Evolutionary conservation across 1,140 invertebrate species (phyloP).

Genomic region (Atta colombica): DNA sequence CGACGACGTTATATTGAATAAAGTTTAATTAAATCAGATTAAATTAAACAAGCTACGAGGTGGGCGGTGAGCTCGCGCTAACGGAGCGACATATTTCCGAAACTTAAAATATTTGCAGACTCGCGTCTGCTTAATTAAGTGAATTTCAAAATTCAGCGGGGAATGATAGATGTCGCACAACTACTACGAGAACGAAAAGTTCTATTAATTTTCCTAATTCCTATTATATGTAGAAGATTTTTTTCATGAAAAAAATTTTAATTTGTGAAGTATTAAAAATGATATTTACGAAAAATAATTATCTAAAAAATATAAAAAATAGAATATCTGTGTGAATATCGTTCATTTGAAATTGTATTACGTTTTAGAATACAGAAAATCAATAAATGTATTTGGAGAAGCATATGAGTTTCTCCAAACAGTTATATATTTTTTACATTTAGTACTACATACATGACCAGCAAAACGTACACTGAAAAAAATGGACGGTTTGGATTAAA

Average conservation of each 20-base stretch:
- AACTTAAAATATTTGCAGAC: constrained; percentile 61
- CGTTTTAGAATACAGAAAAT: background rate
- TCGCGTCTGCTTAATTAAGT: constrained; percentile 57
- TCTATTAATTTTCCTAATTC: constrained; percentile 37
- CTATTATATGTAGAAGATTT: background rate
- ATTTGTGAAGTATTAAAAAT: background rate
- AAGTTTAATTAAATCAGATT: constrained; percentile 64
- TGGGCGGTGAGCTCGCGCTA: constrained; percentile 4
- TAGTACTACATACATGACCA: background rate
- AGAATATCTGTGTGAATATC: background rate
- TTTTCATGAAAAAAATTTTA: background rate
- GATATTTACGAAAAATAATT: background rate
- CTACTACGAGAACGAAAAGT: background rate
- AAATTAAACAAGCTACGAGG: constrained; percentile 52
- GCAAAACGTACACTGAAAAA: too few relatives aligned
- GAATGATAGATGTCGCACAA: background rate
- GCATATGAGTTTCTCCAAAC: background rate
- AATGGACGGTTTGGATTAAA: too few relatives aligned
- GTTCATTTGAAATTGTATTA: background rate
- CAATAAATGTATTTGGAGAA: background rate
- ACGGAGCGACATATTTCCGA: constrained; percentile 46
- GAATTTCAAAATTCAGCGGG: constrained; percentile 46
- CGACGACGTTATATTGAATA: constrained; percentile 55
- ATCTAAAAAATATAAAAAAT: background rate
- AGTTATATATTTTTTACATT: background rate